Conservation (phyloP, 2,888 invertebrate genomes). For the Lutraria lutraria region DNA sequence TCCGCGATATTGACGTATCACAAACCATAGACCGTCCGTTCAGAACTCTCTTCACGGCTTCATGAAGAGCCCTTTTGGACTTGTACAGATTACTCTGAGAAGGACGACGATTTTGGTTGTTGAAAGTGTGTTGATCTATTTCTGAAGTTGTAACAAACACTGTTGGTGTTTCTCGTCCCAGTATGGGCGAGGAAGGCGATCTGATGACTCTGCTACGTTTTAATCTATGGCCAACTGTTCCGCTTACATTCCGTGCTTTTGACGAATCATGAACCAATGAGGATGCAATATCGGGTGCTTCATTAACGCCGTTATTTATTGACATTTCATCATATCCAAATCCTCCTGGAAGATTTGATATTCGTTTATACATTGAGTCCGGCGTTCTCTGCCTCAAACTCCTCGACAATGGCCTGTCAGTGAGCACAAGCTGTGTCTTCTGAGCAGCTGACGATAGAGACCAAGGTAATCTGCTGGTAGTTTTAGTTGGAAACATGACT, state of each 20-base stretch:
- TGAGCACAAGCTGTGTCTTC: conserved; percentile 22
- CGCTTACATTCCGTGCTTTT: neutral
- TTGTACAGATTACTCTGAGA: neutral
- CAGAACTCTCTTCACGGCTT: conserved; percentile 42
- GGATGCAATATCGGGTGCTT: conserved; percentile 48
- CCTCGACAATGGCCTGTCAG: conserved; percentile 48
- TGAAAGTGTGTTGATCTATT: neutral
- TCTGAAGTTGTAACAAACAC: neutral
- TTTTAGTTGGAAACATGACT: conserved; percentile 59
- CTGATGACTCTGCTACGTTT: neutral
- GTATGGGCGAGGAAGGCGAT: conserved; percentile 19
- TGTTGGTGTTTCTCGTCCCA: neutral
- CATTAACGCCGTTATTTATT: conserved; percentile 59
- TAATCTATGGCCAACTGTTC: neutral
- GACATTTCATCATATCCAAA: conserved; percentile 47
- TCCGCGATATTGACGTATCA: conserved; percentile 4
- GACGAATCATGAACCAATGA: conserved; percentile 48
- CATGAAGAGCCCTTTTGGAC: conserved; percentile 28
- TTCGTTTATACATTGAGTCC: conserved; percentile 54
- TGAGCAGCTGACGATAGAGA: neutral
- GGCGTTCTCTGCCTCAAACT: conserved; percentile 46
- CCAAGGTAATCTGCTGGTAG: neutral
- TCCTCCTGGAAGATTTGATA: conserved; percentile 52
- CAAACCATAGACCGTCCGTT: conserved; percentile 22
- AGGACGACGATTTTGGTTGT: neutral